Percentiles rank a stretch among this genome's conserved stretches.
These are phyloP conservation scores for Danio choprae DNA, from an alignment of 2,797 vertebrate species.

Conservation along the genomic window DNA sequence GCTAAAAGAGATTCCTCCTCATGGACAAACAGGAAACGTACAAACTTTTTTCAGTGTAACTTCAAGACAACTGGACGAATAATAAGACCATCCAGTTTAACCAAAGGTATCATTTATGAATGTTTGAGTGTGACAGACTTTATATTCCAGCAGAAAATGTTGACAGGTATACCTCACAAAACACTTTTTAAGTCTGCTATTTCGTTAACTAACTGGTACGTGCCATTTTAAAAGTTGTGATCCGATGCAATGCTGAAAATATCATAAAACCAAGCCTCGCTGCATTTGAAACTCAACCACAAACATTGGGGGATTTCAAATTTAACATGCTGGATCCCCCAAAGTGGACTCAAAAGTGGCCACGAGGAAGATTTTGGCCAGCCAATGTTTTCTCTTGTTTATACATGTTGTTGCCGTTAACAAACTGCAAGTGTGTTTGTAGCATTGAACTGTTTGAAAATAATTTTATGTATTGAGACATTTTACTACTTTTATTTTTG, in stretches of 20 bases:
- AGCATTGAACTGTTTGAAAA: slow-evolving; percentile 60
- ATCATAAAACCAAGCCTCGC: background rate
- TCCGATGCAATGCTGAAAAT: background rate
- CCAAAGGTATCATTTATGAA: slow-evolving; percentile 29
- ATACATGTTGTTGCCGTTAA: slow-evolving; percentile 22
- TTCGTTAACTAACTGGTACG: background rate
- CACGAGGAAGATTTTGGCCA: slow-evolving; percentile 21
- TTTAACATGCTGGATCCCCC: slow-evolving; percentile 2
- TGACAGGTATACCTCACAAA: slow-evolving; percentile 55
- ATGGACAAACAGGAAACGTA: slow-evolving; percentile 21
- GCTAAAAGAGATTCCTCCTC: background rate
- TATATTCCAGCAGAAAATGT: slow-evolving; percentile 1
- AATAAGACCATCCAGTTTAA: slow-evolving; percentile 13
- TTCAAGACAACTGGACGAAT: slow-evolving; percentile 42
- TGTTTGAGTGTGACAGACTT: slow-evolving; percentile 28
- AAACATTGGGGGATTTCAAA: background rate
- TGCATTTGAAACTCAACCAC: background rate
- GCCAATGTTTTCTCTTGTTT: slow-evolving; percentile 31
- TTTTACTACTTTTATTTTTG: slow-evolving; percentile 83
- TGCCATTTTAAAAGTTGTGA: background rate
- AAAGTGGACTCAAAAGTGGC: background rate
- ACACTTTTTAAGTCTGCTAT: slow-evolving; percentile 15
- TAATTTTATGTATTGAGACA: slow-evolving; percentile 68
- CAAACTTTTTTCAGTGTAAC: background rate
- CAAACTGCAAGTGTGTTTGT: slow-evolving; percentile 42